These are phyloP conservation scores for Andrena flavipes DNA, from an alignment of 2,888 invertebrate species.

Conservation along the genomic window DNA sequence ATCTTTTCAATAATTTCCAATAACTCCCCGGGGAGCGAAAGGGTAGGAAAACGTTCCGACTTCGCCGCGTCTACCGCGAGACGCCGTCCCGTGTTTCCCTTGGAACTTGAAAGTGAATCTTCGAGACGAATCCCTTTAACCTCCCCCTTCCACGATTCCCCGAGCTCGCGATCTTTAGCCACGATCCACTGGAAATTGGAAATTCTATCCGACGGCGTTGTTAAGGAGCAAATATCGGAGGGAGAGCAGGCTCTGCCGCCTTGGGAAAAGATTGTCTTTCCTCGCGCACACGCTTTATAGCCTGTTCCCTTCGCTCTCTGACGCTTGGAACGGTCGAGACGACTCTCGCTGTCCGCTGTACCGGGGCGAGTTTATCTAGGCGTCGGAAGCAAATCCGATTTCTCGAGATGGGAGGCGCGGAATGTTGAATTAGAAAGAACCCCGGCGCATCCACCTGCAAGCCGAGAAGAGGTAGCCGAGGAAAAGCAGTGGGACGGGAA, in stretches of 20 bases:
- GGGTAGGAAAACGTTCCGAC: neutral
- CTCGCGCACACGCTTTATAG: neutral
- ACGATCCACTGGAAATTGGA: conserved; percentile 50
- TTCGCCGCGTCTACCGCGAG: conserved; percentile 8
- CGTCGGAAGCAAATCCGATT: conserved; percentile 67
- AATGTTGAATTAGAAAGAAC: conserved; percentile 70
- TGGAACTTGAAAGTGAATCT: conserved; percentile 14
- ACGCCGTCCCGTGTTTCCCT: neutral
- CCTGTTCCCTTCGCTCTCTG: neutral
- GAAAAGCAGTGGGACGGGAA: conserved; percentile 19
- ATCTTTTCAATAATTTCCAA: conserved; percentile 34
- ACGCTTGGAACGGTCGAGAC: conserved; percentile 33
- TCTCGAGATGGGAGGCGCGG: conserved; percentile 50
- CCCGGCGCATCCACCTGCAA: conserved; percentile 51
- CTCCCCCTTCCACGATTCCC: neutral
- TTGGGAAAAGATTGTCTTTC: conserved; percentile 27
- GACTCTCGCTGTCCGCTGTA: conserved; percentile 13
- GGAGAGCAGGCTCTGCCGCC: conserved; percentile 4
- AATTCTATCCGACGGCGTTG: conserved; percentile 62
- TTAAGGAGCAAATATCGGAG: conserved; percentile 65
- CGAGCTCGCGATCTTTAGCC: neutral
- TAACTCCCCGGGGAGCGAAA: neutral
- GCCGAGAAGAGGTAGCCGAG: conserved; percentile 47
- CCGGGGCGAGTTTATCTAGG: conserved; percentile 60
- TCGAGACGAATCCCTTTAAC: conserved; percentile 8